Evolutionary conservation across 2,113 vertebrate species (phyloP).

Genomic region (Phyllopteryx taeniolatus): DNA sequence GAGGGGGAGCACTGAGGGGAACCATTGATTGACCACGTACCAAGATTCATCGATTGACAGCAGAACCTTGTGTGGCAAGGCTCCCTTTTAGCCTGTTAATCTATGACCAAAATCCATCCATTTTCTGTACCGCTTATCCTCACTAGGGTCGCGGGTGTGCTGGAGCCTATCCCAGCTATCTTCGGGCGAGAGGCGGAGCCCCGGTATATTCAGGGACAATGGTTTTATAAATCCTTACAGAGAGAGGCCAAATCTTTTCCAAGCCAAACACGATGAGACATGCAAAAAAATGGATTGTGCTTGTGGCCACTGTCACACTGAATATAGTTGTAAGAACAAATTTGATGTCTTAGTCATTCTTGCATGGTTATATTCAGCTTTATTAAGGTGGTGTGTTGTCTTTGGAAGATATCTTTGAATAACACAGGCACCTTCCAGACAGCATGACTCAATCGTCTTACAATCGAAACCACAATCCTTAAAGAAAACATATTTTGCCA

Average conservation of each 20-base stretch:
- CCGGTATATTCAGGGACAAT: constrained; percentile 19
- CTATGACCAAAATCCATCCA: constrained; percentile 32
- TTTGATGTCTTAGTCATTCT: constrained; percentile 13
- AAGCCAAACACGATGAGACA: constrained; percentile 23
- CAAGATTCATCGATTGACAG: constrained; percentile 64
- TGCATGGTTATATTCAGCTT: constrained; percentile 9
- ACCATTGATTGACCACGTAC: constrained; percentile 68
- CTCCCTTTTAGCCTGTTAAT: constrained; percentile 52
- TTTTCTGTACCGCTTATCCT: too few species aligned
- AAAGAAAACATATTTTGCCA: not conserved
- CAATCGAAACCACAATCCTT: constrained; percentile 30
- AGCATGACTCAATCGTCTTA: constrained; percentile 17
- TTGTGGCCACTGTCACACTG: constrained; percentile 8
- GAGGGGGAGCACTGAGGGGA: constrained; percentile 27
- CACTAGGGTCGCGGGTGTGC: too few species aligned
- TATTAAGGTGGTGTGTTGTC: constrained; percentile 19
- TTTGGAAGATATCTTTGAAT: too few species aligned
- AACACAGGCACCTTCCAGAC: constrained; percentile 8
- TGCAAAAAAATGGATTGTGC: constrained; percentile 3
- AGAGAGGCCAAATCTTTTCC: constrained; percentile 18
- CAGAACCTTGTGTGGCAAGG: constrained; percentile 59
- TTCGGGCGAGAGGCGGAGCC: not conserved
- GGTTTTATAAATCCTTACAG: constrained; percentile 47
- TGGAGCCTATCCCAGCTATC: too few species aligned
- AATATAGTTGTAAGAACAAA: not conserved